Evolutionary conservation across 2,797 vertebrate species (phyloP).

Genomic region (Dromococcyx pavoninus): DNA sequence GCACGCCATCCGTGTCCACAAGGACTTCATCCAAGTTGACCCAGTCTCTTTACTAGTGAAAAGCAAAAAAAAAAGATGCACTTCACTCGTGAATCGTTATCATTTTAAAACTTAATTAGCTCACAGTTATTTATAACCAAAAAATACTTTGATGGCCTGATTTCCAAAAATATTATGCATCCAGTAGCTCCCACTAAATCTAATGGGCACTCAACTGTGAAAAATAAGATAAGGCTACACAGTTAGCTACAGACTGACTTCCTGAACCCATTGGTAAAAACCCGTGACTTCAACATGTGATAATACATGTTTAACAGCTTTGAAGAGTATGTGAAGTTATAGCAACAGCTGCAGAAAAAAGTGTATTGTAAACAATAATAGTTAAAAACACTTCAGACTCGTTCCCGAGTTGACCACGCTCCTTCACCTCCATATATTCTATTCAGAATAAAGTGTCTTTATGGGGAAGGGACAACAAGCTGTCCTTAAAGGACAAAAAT

Average conservation of each 20-base stretch:
- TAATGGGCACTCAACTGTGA: not conserved
- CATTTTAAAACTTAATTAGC: constrained; percentile 8
- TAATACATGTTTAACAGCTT: not conserved
- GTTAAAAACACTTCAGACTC: not conserved
- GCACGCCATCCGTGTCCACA: not conserved
- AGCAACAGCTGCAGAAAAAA: not conserved
- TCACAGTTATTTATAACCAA: constrained; percentile 39
- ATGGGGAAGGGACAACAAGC: fast-evolving
- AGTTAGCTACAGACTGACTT: not conserved
- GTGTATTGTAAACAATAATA: not conserved
- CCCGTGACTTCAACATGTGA: not conserved
- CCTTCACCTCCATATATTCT: not conserved
- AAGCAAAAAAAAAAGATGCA: not conserved
- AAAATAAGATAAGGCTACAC: not conserved
- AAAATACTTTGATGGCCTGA: not conserved
- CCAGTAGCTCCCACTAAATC: not conserved
- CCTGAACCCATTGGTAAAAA: not conserved
- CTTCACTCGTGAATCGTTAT: not conserved
- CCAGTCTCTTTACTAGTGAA: not conserved
- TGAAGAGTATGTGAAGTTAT: not conserved
- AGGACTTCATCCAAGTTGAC: not conserved
- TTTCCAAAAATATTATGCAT: constrained; percentile 23
- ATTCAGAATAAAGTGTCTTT: not conserved
- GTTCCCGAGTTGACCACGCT: not conserved
- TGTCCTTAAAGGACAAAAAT: not conserved